Percentiles rank a stretch among this genome's conserved stretches.
phyloP scores from a whole-genome alignment of 1,140 invertebrate genomes.

The Capitella teleta region DNA sequence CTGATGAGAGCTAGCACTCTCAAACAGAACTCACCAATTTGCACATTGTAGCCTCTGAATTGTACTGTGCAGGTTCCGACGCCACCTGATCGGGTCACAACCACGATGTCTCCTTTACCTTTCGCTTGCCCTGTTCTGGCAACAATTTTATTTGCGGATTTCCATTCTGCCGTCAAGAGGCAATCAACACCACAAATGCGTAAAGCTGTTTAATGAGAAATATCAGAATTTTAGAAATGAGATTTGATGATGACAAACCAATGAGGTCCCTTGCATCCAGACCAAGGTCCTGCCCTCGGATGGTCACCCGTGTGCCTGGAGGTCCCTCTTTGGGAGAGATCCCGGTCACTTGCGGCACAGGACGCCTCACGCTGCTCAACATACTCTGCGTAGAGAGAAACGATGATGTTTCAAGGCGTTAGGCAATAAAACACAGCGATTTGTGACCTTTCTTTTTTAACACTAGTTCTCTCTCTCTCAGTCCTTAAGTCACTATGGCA shows the following conservation, averaged over 20 bases:
- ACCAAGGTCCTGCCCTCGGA: constrained; percentile 92
- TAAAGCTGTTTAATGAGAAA: constrained; percentile 61
- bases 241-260: too few relatives aligned
- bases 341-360: constrained; percentile 65
- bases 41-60: constrained; percentile 60
- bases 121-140: constrained; percentile 86
- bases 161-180: constrained; percentile 91
- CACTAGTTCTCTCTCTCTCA: too few relatives aligned
- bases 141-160: constrained; percentile 91
- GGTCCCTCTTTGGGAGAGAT: constrained; percentile 96
- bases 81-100: constrained; percentile 80
- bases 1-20: too few relatives aligned
- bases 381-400: too few relatives aligned
- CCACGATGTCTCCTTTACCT: constrained; percentile 88
- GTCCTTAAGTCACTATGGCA: too few relatives aligned
- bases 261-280: constrained; percentile 70
- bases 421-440: too few relatives aligned
- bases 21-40: constrained; percentile 35
- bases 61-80: constrained; percentile 87
- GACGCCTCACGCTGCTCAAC: constrained; percentile 8
- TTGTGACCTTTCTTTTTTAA: too few relatives aligned
- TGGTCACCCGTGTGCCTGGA: constrained; percentile 87
- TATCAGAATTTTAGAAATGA: too few relatives aligned
- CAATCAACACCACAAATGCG: constrained; percentile 94
- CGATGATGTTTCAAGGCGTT: too few relatives aligned